Percentiles rank a stretch among this genome's conserved stretches.
Evolutionary conservation across 2,797 vertebrate genomes (phyloP).

Genomic region (Aplochiton taeniatus): DNA sequence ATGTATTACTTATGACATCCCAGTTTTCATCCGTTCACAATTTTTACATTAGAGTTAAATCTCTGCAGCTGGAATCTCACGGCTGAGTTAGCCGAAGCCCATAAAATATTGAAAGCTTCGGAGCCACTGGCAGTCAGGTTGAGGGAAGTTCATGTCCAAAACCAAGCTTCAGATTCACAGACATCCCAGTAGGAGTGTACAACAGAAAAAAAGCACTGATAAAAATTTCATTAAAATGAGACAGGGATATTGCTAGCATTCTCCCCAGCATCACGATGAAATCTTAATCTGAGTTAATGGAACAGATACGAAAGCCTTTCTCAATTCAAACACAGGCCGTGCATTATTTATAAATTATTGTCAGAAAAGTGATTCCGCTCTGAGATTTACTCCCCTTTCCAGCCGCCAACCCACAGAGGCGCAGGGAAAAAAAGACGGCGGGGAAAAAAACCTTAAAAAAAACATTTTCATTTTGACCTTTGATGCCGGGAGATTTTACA

Average conservation of each 20-base stretch:
- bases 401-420: conserved; percentile 77
- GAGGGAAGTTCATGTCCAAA: conserved; percentile 99
- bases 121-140: conserved; percentile 97
- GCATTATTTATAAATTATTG: conserved; percentile 99
- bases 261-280: conserved; percentile 99
- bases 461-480: conserved; percentile 85
- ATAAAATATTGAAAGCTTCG: conserved; percentile 99
- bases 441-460: no score
- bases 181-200: conserved; percentile 99
- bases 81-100: conserved; percentile 96
- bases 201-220: conserved; percentile 97
- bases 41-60: conserved; percentile 99
- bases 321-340: conserved; percentile 98
- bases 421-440: conserved; percentile 75
- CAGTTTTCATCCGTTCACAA: conserved; percentile 98
- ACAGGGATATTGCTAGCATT: conserved; percentile 99
- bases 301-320: conserved; percentile 99
- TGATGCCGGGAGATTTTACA: conserved; percentile 92
- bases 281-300: conserved; percentile 99
- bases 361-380: conserved; percentile 98
- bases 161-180: conserved; percentile 96
- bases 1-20: conserved; percentile 99
- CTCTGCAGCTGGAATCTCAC: conserved; percentile 99
- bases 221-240: conserved; percentile 99
- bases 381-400: conserved; percentile 92